Base-by-base conservation (phyloP, 2,797 vertebrate species). In the Argya squamiceps region DNA sequence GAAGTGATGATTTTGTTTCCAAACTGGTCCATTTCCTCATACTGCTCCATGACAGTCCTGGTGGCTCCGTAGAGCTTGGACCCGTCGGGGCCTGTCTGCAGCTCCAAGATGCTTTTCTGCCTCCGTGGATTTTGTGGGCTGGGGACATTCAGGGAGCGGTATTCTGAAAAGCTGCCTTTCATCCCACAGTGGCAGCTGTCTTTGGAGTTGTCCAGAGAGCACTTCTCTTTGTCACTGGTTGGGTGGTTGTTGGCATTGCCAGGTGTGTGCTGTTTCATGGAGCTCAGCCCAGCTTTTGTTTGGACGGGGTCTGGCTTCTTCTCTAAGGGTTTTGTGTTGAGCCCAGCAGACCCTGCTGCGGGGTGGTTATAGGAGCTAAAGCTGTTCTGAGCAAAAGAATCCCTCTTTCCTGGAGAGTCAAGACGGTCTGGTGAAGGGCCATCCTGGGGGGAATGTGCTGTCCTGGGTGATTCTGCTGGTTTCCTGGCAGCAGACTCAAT, bases 401-500 rank as follows among this genome's bases (percentile, higher is more conserved):
- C 82, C 32, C 30, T 96, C 81, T 93, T 96, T 55, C 63, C 76
- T 70, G 90, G 18, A 39, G 68, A 6, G 14, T 88, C 84, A 59
- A 11, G 62, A 24, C 36, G 88, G n/a, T 94, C 82, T 46, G 95
- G 34, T 22, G 80, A 84, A 46, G 67, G 49, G 52, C 30, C 10
- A 5, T 74, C 80, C 62, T 32, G 39, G 15, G 85, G 73, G 6
- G 43, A 87, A n/a, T 62, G 68, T 19, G 11, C 11, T 79, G 58
- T 80, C 67, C 39, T 94, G 62, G 97, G 89, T 23, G 96, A 86
- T 53, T 98, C 98, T 11, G 95, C 82, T 6, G 92, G 95, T 92
- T 98, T 99, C 94, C 98, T 98, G 36, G 98, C 98, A 68, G 98
- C 98, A 10, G 99, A 99, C 69, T 99, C 98, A 12, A 99, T 99